phyloP scores from a whole-genome alignment of 2,113 vertebrate genomes.

The Phycodurus eques region DNA sequence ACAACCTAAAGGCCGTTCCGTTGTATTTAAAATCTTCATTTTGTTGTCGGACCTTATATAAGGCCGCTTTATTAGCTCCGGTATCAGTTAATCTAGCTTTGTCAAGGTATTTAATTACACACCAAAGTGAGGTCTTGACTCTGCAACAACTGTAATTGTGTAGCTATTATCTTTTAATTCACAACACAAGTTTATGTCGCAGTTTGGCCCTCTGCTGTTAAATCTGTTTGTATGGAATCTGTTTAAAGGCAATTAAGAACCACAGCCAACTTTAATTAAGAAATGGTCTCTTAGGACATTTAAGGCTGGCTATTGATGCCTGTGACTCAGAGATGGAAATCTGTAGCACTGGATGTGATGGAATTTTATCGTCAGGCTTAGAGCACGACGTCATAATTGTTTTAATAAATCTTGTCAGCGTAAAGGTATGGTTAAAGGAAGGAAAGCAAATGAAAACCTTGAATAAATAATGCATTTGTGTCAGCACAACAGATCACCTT shows the following conservation, averaged over 20 bases:
- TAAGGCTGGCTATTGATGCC: neutral
- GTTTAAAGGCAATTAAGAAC: constrained; percentile 16
- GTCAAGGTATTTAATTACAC: constrained; percentile 49
- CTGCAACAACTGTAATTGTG: constrained; percentile 23
- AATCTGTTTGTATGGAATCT: constrained; percentile 18
- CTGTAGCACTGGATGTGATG: constrained; percentile 13
- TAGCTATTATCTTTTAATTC: constrained; percentile 11
- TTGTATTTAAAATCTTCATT: constrained; percentile 5
- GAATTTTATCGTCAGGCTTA: constrained; percentile 27
- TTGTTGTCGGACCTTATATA: constrained; percentile 20
- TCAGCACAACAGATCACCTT: constrained; percentile 54
- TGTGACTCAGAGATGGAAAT: constrained; percentile 5
- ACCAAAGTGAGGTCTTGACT: constrained; percentile 31
- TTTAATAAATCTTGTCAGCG: constrained; percentile 53
- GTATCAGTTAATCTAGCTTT: constrained; percentile 33
- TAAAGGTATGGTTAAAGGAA: constrained; percentile 32
- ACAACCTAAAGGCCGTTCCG: neutral
- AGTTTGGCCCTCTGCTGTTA: constrained; percentile 30
- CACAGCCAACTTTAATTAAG: constrained; percentile 22
- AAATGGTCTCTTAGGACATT: neutral
- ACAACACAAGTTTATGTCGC: neutral
- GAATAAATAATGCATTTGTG: constrained; percentile 65
- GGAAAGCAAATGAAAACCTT: constrained; percentile 55
- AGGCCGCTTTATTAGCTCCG: constrained; percentile 19
- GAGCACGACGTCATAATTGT: constrained; percentile 33